phyloP scores from a whole-genome alignment of 2,888 invertebrate genomes.

The Toxonevra muliebris region DNA sequence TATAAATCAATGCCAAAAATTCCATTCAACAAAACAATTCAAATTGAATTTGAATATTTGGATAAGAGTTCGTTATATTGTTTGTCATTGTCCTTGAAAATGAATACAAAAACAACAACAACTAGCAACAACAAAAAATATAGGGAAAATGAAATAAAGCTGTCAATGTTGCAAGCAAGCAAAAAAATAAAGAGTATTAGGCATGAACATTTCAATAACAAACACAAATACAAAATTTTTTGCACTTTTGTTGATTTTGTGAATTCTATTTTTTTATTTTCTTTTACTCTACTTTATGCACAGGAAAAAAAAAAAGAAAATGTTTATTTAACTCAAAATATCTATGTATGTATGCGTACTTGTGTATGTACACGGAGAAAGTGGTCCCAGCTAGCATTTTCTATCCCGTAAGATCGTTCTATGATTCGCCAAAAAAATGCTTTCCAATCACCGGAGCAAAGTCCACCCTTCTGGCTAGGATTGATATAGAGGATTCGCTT shows the following conservation, averaged over 20 bases:
- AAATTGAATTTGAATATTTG: conserved; percentile 16
- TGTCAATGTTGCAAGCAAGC: no score
- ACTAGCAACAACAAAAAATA: background rate
- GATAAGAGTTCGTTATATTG: conserved; percentile 15
- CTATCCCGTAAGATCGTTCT: no score
- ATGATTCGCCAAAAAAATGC: no score
- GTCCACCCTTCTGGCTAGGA: no score
- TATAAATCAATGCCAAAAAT: conserved; percentile 17
- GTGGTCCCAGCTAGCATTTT: no score
- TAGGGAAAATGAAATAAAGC: no score
- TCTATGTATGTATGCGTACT: background rate
- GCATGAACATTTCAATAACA: background rate
- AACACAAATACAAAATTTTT: conserved; percentile 2
- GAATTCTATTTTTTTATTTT: no score
- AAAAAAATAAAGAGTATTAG: no score
- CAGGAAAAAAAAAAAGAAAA: conserved; percentile 16
- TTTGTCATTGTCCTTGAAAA: conserved; percentile 18
- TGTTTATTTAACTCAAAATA: background rate
- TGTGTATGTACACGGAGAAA: no score
- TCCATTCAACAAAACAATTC: background rate
- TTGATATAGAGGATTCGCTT: no score
- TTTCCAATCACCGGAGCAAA: no score
- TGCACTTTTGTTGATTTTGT: background rate
- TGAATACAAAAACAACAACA: background rate
- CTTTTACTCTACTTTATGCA: conserved; percentile 3